Evolutionary conservation across 23 tunicate genomes (phyloP).

Genomic region (Ciona savignyi): DNA sequence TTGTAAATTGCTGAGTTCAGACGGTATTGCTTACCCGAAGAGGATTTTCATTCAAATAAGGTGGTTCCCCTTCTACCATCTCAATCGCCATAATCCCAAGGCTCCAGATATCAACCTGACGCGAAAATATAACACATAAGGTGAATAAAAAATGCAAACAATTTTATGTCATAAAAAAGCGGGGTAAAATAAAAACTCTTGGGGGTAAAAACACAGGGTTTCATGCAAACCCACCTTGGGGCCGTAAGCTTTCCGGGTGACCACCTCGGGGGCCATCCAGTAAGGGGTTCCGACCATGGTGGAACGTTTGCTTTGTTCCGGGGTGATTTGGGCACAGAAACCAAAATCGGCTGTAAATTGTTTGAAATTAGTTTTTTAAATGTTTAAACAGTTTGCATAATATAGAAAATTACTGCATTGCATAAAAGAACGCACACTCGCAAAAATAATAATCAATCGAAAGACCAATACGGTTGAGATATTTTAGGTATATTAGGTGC

Average conservation of each 20-base stretch:
- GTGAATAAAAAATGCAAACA: too few species aligned
- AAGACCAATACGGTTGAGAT: too few species aligned
- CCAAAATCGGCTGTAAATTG: constrained; percentile 86
- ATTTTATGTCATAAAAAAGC: too few species aligned
- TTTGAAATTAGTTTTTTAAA: background rate
- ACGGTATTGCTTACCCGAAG: constrained; percentile 85
- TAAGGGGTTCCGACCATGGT: constrained; percentile 99
- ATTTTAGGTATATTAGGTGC: too few species aligned
- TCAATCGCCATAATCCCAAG: constrained; percentile 99
- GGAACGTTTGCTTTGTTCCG: constrained; percentile 92
- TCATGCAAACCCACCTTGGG: constrained; percentile 96
- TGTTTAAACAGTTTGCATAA: background rate
- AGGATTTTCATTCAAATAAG: constrained; percentile 96
- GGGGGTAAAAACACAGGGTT: too few species aligned
- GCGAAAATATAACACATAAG: background rate
- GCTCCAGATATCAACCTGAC: constrained; percentile 98
- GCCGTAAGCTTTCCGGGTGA: constrained; percentile 97
- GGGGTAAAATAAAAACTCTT: too few species aligned
- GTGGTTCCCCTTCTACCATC: constrained; percentile 99
- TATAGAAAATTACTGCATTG: too few species aligned
- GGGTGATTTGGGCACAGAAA: constrained; percentile 98
- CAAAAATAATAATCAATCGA: too few species aligned
- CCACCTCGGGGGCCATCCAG: constrained; percentile 99
- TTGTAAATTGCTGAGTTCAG: too few species aligned
- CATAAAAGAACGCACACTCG: too few species aligned